A percentile compares a stretch with the other conserved stretches of the same genome.
phyloP scores from a whole-genome alignment of 2,888 invertebrate species.

The Abrostola triplasia region DNA sequence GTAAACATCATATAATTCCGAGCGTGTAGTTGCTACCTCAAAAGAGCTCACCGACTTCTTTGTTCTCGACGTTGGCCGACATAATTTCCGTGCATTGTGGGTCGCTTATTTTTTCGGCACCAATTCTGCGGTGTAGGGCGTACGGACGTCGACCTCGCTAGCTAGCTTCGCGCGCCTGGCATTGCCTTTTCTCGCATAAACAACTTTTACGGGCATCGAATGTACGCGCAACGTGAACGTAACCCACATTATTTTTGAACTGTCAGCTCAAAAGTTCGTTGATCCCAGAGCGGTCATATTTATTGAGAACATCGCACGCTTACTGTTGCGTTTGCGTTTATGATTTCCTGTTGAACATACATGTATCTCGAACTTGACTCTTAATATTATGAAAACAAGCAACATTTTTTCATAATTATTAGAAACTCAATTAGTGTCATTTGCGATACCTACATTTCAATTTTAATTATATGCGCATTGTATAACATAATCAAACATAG shows the following conservation, averaged over 20 bases:
- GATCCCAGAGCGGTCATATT: constrained; percentile 81
- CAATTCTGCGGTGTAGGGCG: constrained; percentile 79
- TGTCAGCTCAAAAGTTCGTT: constrained; percentile 86
- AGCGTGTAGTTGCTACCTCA: constrained; percentile 55
- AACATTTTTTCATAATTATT: neutral
- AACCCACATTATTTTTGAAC: constrained; percentile 88
- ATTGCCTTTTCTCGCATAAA: constrained; percentile 78
- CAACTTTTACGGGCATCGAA: constrained; percentile 87
- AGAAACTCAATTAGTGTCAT: neutral
- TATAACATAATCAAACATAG: too few species aligned
- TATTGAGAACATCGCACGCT: constrained; percentile 82
- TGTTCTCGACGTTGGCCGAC: constrained; percentile 81
- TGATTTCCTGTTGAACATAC: constrained; percentile 76
- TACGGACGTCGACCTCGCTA: constrained; percentile 76
- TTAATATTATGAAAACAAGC: constrained; percentile 7
- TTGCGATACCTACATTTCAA: too few species aligned
- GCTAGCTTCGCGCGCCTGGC: constrained; percentile 67
- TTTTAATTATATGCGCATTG: too few species aligned
- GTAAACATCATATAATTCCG: constrained; percentile 27
- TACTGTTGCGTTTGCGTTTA: constrained; percentile 72
- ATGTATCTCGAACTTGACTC: constrained; percentile 69
- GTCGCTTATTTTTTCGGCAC: constrained; percentile 87
- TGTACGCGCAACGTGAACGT: constrained; percentile 87
- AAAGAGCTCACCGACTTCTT: constrained; percentile 68
- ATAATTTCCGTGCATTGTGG: constrained; percentile 81